Conservation (phyloP, 2,113 vertebrate genomes). For the Toxotes chatareus region DNA sequence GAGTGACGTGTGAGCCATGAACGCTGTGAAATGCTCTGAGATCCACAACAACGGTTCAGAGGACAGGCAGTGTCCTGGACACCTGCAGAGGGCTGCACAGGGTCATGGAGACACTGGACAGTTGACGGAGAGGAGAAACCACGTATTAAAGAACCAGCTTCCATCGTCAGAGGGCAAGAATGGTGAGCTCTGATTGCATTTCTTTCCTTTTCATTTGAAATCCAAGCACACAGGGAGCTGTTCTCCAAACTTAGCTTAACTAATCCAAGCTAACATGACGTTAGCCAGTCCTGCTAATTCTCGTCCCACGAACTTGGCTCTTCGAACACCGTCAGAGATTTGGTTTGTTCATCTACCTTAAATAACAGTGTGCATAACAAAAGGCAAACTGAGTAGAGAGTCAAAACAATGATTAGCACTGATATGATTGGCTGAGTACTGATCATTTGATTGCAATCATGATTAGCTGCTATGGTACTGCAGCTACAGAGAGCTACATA, state of each 20-base stretch:
- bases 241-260: neutral
- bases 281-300: neutral
- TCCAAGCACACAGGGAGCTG: neutral
- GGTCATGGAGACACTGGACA: slow-evolving; percentile 51
- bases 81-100: slow-evolving; percentile 63
- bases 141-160: slow-evolving; percentile 59
- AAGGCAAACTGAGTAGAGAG: neutral
- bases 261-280: neutral
- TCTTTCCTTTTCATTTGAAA: neutral
- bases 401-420: neutral
- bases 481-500: too few relatives aligned
- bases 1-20: slow-evolving; percentile 82
- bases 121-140: slow-evolving; percentile 65
- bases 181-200: slow-evolving; percentile 69
- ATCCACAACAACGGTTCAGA: slow-evolving; percentile 32
- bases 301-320: neutral
- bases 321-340: neutral
- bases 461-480: neutral
- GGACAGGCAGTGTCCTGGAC: slow-evolving; percentile 59
- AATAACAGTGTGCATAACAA: too few relatives aligned
- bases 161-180: slow-evolving; percentile 66
- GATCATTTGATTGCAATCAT: slow-evolving; percentile 5
- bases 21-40: slow-evolving; percentile 75
- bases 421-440: neutral
- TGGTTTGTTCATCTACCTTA: neutral